A percentile compares a stretch with the other conserved stretches of the same genome.
Conservation (phyloP, 2,797 vertebrate genomes). For the Enteromius viviparus region DNA sequence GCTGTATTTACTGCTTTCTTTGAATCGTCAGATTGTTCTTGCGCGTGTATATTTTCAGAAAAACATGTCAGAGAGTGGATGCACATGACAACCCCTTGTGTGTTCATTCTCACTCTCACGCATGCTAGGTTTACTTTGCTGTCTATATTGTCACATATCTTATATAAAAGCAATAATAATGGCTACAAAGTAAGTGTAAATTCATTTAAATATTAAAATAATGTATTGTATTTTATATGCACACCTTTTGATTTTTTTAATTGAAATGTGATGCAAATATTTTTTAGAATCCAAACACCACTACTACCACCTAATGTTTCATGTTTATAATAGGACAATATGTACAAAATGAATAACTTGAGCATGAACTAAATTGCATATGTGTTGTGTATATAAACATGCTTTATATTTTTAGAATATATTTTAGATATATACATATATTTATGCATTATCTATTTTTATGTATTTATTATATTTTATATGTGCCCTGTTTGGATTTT, state of each 20-base stretch:
- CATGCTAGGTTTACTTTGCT: background rate
- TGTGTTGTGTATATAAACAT: too few species aligned
- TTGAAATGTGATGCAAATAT: background rate
- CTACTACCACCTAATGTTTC: background rate
- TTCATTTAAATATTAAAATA: background rate
- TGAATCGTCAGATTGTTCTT: conserved; percentile 43
- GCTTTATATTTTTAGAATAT: too few species aligned
- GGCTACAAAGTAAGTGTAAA: background rate
- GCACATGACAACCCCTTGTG: conserved; percentile 6
- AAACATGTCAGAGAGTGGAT: conserved; percentile 44
- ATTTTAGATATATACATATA: background rate
- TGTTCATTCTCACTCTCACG: conserved; percentile 18
- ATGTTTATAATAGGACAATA: background rate
- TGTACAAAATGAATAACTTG: too few species aligned
- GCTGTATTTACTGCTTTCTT: conserved; percentile 54
- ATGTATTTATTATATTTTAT: background rate
- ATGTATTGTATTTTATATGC: background rate
- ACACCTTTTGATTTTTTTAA: background rate
- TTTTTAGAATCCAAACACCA: background rate
- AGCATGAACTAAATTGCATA: too few species aligned
- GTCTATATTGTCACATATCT: background rate
- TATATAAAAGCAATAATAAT: background rate
- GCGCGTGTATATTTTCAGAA: conserved; percentile 43
- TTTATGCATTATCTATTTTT: background rate
- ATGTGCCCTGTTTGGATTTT: background rate